phyloP scores from a whole-genome alignment of 2,888 invertebrate species.

The Eristalinus sepulchralis region DNA sequence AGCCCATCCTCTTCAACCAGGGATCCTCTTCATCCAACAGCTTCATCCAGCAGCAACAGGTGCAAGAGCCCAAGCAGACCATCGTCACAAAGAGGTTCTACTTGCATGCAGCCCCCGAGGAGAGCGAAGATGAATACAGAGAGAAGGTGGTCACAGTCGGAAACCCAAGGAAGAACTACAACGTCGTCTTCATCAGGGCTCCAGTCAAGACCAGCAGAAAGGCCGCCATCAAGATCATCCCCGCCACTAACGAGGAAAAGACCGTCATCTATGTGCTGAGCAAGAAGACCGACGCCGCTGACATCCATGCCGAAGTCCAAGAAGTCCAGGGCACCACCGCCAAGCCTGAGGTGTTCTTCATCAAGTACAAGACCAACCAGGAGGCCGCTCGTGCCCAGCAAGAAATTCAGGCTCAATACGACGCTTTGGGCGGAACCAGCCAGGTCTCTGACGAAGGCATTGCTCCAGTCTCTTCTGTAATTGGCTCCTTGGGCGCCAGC shows the following conservation, averaged over 20 bases:
- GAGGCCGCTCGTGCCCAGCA: conserved; percentile 80
- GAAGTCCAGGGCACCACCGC: conserved; percentile 77
- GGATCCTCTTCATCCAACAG: conserved; percentile 29
- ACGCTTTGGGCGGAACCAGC: conserved; percentile 79
- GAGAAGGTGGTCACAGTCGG: conserved; percentile 79
- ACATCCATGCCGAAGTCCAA: conserved; percentile 78
- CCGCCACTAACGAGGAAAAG: conserved; percentile 80
- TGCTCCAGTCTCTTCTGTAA: conserved; percentile 79
- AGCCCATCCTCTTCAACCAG: conserved; percentile 30
- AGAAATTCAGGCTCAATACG: conserved; percentile 80
- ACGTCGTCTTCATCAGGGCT: conserved; percentile 81
- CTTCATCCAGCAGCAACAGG: conserved; percentile 39
- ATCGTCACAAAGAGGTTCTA: conserved; percentile 80
- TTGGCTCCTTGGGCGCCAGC: conserved; percentile 77
- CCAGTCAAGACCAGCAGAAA: conserved; percentile 77
- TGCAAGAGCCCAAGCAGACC: conserved; percentile 74
- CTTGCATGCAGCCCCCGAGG: conserved; percentile 80
- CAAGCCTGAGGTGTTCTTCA: conserved; percentile 81
- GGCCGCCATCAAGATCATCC: conserved; percentile 77
- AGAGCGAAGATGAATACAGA: conserved; percentile 76
- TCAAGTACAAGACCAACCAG: conserved; percentile 80
- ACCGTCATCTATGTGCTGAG: conserved; percentile 80
- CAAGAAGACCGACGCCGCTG: conserved; percentile 78
- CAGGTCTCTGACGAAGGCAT: conserved; percentile 79
- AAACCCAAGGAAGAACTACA: conserved; percentile 79